Evolutionary conservation across 2,113 vertebrate genomes (phyloP).

Genomic region (Chloropsis cyanopogon): DNA sequence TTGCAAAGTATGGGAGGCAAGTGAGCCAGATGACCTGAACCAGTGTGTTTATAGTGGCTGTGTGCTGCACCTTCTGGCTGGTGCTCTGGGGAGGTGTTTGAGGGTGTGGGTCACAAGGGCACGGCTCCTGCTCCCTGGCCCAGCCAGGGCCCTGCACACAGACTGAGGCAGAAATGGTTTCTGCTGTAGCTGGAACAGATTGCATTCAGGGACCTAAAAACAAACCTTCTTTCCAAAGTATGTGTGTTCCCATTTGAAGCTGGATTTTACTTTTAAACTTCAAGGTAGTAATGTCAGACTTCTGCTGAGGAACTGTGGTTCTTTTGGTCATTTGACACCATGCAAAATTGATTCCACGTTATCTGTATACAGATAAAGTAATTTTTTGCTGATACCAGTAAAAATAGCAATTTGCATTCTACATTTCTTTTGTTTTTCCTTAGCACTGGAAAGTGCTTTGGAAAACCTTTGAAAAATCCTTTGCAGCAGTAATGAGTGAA

Average conservation of each 20-base stretch:
- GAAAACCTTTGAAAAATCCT: neutral
- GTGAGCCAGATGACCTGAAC: neutral
- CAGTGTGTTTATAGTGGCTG: neutral
- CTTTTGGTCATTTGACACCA: neutral
- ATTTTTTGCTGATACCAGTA: neutral
- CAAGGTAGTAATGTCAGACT: neutral
- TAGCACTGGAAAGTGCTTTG: neutral
- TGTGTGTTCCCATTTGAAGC: neutral
- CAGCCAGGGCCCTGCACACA: neutral
- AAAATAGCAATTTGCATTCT: neutral
- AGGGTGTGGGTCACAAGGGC: neutral
- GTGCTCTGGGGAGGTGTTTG: neutral
- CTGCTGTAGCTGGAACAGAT: neutral
- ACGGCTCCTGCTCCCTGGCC: neutral
- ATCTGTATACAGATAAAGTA: neutral
- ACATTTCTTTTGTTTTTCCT: neutral
- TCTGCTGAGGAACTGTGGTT: neutral
- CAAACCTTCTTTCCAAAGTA: neutral
- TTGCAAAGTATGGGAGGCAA: neutral
- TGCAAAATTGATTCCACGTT: neutral
- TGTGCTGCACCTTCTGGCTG: neutral
- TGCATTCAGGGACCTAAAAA: neutral
- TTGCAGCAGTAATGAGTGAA: neutral
- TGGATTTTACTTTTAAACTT: neutral
- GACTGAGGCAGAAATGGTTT: neutral